These are phyloP conservation scores for Augochlora pura DNA, from an alignment of 1,140 invertebrate species.

Conservation along the genomic window DNA sequence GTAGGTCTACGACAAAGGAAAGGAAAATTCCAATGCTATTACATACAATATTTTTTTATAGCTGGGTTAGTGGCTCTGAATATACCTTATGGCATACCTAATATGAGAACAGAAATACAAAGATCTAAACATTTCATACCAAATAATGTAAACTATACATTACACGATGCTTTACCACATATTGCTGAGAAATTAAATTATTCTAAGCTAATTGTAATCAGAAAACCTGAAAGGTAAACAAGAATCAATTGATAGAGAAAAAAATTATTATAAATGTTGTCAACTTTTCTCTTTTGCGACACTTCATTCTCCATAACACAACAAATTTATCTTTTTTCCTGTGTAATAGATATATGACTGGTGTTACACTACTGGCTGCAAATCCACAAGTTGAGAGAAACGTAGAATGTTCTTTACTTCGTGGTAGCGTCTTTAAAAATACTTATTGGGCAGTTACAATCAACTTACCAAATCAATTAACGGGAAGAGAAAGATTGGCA, in stretches of 20 bases:
- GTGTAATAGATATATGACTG: conserved; percentile 66
- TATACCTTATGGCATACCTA: conserved; percentile 77
- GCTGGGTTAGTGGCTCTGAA: conserved; percentile 76
- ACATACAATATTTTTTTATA: conserved; percentile 54
- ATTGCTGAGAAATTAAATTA: conserved; percentile 67
- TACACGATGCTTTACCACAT: conserved; percentile 65
- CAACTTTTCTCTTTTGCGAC: not conserved
- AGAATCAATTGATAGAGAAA: not conserved
- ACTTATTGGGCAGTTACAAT: conserved; percentile 71
- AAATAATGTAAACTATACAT: conserved; percentile 58
- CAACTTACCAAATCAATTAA: conserved; percentile 58
- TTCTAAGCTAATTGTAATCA: conserved; percentile 60
- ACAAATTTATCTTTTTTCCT: not conserved
- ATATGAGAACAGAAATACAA: not conserved
- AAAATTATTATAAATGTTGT: conserved; percentile 5
- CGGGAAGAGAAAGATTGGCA: conserved; percentile 52
- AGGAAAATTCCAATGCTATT: not conserved
- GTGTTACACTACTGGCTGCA: conserved; percentile 64
- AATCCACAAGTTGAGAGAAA: conserved; percentile 28
- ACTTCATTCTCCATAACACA: not conserved
- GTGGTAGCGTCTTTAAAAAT: conserved; percentile 32
- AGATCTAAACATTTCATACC: conserved; percentile 41
- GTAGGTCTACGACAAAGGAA: conserved; percentile 37
- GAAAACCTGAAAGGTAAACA: conserved; percentile 72
- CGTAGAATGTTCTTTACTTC: conserved; percentile 29